These are phyloP conservation scores for Synanthedon myopaeformis DNA, from an alignment of 2,888 invertebrate species.

Conservation along the genomic window DNA sequence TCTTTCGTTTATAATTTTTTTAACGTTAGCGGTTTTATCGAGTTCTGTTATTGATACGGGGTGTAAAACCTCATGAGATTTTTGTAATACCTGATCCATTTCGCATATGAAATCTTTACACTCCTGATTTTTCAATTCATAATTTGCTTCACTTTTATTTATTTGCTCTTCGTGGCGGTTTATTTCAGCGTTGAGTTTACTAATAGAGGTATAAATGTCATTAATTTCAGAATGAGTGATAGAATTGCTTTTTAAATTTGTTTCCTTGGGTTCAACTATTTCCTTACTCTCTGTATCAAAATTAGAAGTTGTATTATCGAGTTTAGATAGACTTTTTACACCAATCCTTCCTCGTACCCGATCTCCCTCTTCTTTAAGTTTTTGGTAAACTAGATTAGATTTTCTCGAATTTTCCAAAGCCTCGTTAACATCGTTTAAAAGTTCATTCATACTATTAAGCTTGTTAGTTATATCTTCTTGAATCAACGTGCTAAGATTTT, in stretches of 20 bases:
- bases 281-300: neutral
- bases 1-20: conserved; percentile 7
- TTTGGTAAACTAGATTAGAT: conserved; percentile 46
- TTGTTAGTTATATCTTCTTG: conserved; percentile 62
- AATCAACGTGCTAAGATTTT: conserved; percentile 53
- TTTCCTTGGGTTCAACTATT: conserved; percentile 3
- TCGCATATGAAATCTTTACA: conserved; percentile 53
- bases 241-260: conserved; percentile 6
- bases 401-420: conserved; percentile 54
- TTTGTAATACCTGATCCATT: conserved; percentile 46
- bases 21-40: neutral
- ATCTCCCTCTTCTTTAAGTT: conserved; percentile 38
- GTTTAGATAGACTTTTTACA: neutral
- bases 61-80: conserved; percentile 47
- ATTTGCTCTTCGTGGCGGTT: conserved; percentile 46
- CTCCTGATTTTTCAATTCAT: conserved; percentile 43
- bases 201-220: conserved; percentile 48
- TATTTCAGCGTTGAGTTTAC: conserved; percentile 43
- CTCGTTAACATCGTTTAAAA: conserved; percentile 54
- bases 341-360: neutral
- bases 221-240: conserved; percentile 43
- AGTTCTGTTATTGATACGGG: conserved; percentile 15
- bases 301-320: neutral
- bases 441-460: conserved; percentile 58
- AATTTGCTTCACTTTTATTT: conserved; percentile 39